phyloP scores from a whole-genome alignment of 2,888 invertebrate genomes.

The Sthenelais limicola region DNA sequence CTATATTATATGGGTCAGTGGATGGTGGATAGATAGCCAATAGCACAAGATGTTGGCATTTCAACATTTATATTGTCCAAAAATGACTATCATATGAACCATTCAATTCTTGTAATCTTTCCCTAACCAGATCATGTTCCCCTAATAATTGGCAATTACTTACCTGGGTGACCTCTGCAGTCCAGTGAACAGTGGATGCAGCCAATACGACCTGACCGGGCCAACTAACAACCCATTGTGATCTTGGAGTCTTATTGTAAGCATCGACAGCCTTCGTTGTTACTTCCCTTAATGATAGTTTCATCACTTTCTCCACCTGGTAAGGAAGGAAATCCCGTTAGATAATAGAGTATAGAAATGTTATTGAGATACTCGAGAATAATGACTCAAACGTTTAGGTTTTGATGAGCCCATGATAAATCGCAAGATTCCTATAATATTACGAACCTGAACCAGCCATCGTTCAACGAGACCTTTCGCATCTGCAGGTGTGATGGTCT shows the following conservation, averaged over 20 bases:
- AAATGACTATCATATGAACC: too few relatives aligned
- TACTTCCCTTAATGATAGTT: conserved; percentile 64
- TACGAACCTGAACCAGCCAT: conserved; percentile 69
- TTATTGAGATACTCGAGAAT: neutral
- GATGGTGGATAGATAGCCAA: too few relatives aligned
- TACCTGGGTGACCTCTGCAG: conserved; percentile 69
- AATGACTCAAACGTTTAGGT: too few relatives aligned
- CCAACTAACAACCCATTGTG: conserved; percentile 71
- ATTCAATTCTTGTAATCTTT: too few relatives aligned
- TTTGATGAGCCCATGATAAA: neutral
- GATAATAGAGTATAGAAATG: neutral
- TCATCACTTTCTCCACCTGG: conserved; percentile 71
- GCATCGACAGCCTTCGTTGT: conserved; percentile 64
- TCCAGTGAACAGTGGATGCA: conserved; percentile 71
- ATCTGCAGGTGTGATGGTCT: conserved; percentile 65
- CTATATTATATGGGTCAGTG: too few relatives aligned
- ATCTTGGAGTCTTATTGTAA: conserved; percentile 61
- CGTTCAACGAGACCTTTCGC: conserved; percentile 70
- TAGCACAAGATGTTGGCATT: too few relatives aligned
- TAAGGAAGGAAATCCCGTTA: neutral
- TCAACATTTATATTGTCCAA: too few relatives aligned
- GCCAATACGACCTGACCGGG: conserved; percentile 72
- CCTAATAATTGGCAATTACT: neutral
- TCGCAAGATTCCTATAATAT: neutral
- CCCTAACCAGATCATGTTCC: too few relatives aligned